phyloP scores from a whole-genome alignment of 2,113 vertebrate species.

The Platichthys flesus region DNA sequence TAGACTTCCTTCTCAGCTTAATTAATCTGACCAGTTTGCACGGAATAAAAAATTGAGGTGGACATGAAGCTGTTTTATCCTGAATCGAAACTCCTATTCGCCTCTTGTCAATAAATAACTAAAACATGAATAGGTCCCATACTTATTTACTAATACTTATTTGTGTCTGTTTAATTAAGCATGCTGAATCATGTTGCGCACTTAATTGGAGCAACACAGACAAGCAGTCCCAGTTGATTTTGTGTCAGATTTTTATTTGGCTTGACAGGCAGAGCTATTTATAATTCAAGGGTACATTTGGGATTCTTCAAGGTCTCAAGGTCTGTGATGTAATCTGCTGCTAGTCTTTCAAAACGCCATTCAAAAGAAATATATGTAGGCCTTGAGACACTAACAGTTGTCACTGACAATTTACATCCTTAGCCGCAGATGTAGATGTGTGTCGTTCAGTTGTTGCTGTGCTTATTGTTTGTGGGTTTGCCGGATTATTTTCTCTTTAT shows the following conservation, averaged over 20 bases:
- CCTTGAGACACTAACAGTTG: not conserved
- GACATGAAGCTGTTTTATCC: conserved; percentile 24
- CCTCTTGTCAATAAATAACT: not conserved
- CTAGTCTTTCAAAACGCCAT: not conserved
- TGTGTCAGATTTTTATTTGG: conserved; percentile 25
- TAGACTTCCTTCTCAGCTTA: conserved; percentile 15
- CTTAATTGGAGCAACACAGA: conserved; percentile 37
- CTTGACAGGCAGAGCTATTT: conserved; percentile 37
- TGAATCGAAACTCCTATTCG: not conserved
- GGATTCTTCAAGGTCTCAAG: conserved; percentile 26
- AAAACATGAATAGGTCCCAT: not conserved
- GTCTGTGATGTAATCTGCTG: conserved; percentile 21
- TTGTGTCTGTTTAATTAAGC: not conserved
- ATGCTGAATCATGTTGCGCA: conserved; percentile 9
- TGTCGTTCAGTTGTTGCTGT: not conserved
- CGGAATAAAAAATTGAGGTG: conserved; percentile 33
- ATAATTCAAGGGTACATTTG: conserved; percentile 35
- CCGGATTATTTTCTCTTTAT: not conserved
- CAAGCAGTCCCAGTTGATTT: not conserved
- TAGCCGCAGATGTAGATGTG: not conserved
- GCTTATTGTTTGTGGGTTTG: not conserved
- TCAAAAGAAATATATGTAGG: conserved; percentile 3
- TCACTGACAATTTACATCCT: not conserved
- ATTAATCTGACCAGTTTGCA: conserved; percentile 58
- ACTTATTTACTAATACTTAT: not conserved